Base-by-base conservation (phyloP, 2,797 vertebrate species). In the Thaleichthys pacificus region DNA sequence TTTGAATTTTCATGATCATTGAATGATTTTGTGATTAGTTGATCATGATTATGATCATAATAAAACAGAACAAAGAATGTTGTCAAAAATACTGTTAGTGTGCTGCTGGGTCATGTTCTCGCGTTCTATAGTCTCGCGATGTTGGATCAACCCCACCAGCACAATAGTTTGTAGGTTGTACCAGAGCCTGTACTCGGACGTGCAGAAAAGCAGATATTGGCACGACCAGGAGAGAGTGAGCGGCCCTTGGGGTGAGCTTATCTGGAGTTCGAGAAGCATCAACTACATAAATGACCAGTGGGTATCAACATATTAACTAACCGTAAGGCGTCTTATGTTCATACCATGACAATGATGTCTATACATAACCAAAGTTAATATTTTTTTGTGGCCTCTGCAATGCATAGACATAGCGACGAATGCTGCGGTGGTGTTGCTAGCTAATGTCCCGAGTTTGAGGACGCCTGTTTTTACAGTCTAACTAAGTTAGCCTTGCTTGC, bases 241-340 rank as follows among this genome's bases (percentile, higher is more conserved):
- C 85, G 86, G 89, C 89, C 88, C 84, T 86, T 70, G 38, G 90
- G 90, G 89, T 91, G 86, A 90, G 81, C 78, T 69, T 75, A 73
- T 77, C 77, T 77, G 85, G 83, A 84, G 73, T 78, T 76, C 12
- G 62, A 75, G 61, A 83, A 80, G 76, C 80, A 61, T 63, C 77
- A 61, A 66, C 80, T 61, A n/a, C 76, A 88, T 38, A 69, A 86
- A 93, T 93, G 92, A 92, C 92, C 78, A 91, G 92, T 93, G 85
- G 78, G 92, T 92, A 91, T 87, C 77, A 65, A 78, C 76, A 67
- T 73, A 70, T 86, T 54, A 76, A 72, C 60, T 22, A 8, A 66
- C 64, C 81, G 75, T 81, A 75, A 82, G 78, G 68, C 74, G 60
- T 80, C 68, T 58, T 71, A 70, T 75, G 63, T 61, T 83, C 69